These are phyloP conservation scores for Lasioglossum malachurum DNA, from an alignment of 2,888 invertebrate genomes.

Conservation along the genomic window DNA sequence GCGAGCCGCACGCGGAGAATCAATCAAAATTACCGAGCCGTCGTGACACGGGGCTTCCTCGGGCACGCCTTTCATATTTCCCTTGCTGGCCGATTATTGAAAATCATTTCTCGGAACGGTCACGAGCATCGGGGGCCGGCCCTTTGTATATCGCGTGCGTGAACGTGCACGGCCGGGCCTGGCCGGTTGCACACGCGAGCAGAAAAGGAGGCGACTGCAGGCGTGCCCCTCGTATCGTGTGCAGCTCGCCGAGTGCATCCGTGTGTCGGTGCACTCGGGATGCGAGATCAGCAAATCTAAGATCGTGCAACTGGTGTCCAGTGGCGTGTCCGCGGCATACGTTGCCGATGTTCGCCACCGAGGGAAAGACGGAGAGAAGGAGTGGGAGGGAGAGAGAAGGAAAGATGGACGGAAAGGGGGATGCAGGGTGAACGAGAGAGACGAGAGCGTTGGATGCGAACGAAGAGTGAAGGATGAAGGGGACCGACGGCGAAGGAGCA, in stretches of 20 bases:
- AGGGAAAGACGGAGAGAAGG: constrained; percentile 19
- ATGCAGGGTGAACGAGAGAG: constrained; percentile 14
- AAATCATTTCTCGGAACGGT: constrained; percentile 71
- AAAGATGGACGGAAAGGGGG: neutral
- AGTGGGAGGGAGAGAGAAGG: neutral
- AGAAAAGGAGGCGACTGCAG: constrained; percentile 42
- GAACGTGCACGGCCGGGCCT: constrained; percentile 27
- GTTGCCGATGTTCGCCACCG: constrained; percentile 62
- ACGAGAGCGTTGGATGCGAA: constrained; percentile 58
- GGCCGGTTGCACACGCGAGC: constrained; percentile 56
- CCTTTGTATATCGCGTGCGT: constrained; percentile 66
- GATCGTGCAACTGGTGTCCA: constrained; percentile 79
- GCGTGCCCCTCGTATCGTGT: constrained; percentile 59
- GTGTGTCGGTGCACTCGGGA: constrained; percentile 65
- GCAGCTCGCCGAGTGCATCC: constrained; percentile 44
- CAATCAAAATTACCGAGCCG: constrained; percentile 46
- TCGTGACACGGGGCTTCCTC: constrained; percentile 30
- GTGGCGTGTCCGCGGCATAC: constrained; percentile 76
- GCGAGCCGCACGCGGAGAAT: constrained; percentile 31
- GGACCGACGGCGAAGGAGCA: constrained; percentile 54
- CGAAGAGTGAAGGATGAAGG: constrained; percentile 73
- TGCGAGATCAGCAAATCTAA: constrained; percentile 78
- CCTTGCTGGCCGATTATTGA: constrained; percentile 56
- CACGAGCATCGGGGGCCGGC: constrained; percentile 34
- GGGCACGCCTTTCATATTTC: constrained; percentile 30